Percentiles rank a stretch among this genome's conserved stretches.
Conservation (phyloP, 2,113 vertebrate genomes). For the Condylura cristata region DNA sequence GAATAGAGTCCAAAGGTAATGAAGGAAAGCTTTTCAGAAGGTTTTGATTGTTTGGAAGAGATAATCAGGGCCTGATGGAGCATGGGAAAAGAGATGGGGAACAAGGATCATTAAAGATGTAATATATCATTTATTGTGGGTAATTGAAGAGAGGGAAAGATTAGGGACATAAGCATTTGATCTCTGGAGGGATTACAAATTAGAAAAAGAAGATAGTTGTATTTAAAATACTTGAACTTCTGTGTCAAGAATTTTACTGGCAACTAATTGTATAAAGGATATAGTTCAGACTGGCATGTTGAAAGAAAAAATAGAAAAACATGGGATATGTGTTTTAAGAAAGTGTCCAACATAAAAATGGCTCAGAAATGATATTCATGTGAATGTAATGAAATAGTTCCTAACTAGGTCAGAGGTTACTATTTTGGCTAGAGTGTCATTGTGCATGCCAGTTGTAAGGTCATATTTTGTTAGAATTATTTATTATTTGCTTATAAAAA, state of each 20-base stretch:
- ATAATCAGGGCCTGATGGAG: neutral
- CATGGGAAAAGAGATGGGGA: neutral
- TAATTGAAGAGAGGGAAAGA: neutral
- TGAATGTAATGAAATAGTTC: neutral
- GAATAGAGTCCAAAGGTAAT: neutral
- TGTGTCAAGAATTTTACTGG: constrained; percentile 46
- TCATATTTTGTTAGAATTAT: constrained; percentile 20
- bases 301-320: constrained; percentile 63
- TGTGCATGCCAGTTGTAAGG: neutral
- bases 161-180: neutral
- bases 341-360: constrained; percentile 38
- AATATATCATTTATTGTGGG: neutral
- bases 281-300: constrained; percentile 56
- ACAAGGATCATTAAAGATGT: constrained; percentile 2
- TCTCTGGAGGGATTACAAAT: constrained; percentile 17
- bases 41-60: constrained; percentile 19
- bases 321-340: constrained; percentile 51
- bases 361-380: neutral
- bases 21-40: neutral
- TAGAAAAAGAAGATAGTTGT: constrained; percentile 57
- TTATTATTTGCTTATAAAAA: constrained; percentile 63
- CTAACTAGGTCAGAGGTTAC: neutral
- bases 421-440: neutral
- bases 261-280: constrained; percentile 35
- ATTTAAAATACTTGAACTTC: constrained; percentile 65